Percentiles rank a stretch among this genome's conserved stretches.
Evolutionary conservation across 2,113 vertebrate species (phyloP).

Genomic region (Heterotilapia buettikoferi): DNA sequence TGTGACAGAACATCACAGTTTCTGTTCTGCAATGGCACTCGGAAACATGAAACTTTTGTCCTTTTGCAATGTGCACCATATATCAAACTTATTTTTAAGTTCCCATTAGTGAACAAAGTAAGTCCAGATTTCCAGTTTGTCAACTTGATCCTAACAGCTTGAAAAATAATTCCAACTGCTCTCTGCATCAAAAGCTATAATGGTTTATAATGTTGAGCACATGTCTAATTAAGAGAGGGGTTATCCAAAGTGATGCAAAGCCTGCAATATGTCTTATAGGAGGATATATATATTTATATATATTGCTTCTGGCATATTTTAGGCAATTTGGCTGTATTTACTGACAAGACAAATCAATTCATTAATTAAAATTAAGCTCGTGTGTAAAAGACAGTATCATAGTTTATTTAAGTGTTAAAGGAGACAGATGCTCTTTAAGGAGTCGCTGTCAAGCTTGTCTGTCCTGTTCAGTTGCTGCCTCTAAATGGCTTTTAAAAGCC

Average conservation of each 20-base stretch:
- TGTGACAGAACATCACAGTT: slow-evolving; percentile 82
- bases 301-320: slow-evolving; percentile 49
- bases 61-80: not conserved
- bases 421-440: slow-evolving; percentile 65
- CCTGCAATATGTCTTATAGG: not conserved
- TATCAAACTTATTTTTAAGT: not conserved
- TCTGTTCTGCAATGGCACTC: slow-evolving; percentile 75
- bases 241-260: slow-evolving; percentile 26
- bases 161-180: slow-evolving; percentile 1
- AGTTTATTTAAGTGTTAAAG: slow-evolving; percentile 51
- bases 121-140: not conserved
- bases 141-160: not conserved
- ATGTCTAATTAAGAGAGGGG: slow-evolving; percentile 33
- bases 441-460: slow-evolving; percentile 47
- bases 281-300: not conserved
- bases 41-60: not conserved
- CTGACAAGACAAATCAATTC: slow-evolving; percentile 75
- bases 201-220: slow-evolving; percentile 28
- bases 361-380: slow-evolving; percentile 69
- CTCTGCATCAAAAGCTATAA: slow-evolving; percentile 14
- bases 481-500: slow-evolving; percentile 63
- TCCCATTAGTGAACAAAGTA: not conserved
- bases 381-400: slow-evolving; percentile 59
- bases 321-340: slow-evolving; percentile 44
- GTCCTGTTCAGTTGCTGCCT: slow-evolving; percentile 38